These are phyloP conservation scores for Vanessa tameamea DNA, from an alignment of 1,140 invertebrate genomes.

Conservation along the genomic window DNA sequence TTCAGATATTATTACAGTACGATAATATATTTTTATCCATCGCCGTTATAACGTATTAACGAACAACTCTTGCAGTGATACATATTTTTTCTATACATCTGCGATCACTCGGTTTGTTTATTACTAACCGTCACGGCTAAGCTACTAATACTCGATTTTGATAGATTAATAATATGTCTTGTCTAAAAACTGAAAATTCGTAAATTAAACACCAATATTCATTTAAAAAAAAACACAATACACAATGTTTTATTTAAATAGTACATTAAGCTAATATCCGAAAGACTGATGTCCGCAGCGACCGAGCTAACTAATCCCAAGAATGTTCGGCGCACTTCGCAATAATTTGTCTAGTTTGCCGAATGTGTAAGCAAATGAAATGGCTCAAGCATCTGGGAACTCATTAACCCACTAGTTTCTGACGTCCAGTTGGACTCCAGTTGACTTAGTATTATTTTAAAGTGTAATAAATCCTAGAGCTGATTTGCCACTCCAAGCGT, in stretches of 20 bases:
- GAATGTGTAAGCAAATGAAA: conserved; percentile 66
- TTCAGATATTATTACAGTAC: too few relatives aligned
- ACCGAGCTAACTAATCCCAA: conserved; percentile 53
- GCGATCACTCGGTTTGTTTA: too few relatives aligned
- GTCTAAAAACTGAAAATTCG: too few relatives aligned
- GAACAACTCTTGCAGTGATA: too few relatives aligned
- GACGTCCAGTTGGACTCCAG: conserved; percentile 30
- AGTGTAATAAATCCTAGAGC: conserved; percentile 35
- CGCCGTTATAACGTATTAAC: too few relatives aligned
- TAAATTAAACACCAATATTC: too few relatives aligned
- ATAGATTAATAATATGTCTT: too few relatives aligned
- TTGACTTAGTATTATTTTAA: conserved; percentile 35
- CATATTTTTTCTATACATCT: too few relatives aligned
- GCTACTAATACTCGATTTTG: too few relatives aligned
- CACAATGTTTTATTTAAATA: not conserved
- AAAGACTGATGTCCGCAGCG: conserved; percentile 29
- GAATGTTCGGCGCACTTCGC: conserved; percentile 58
- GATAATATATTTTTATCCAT: too few relatives aligned
- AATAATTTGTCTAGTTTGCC: conserved; percentile 68
- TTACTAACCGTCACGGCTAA: too few relatives aligned
- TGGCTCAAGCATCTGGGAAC: conserved; percentile 57
- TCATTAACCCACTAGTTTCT: conserved; percentile 49
- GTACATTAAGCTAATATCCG: conserved; percentile 24
- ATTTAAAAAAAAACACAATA: too few relatives aligned
- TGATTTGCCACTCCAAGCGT: conserved; percentile 31